Base-by-base conservation (phyloP, 2,888 invertebrate species). In the Nowickia ferox region DNA sequence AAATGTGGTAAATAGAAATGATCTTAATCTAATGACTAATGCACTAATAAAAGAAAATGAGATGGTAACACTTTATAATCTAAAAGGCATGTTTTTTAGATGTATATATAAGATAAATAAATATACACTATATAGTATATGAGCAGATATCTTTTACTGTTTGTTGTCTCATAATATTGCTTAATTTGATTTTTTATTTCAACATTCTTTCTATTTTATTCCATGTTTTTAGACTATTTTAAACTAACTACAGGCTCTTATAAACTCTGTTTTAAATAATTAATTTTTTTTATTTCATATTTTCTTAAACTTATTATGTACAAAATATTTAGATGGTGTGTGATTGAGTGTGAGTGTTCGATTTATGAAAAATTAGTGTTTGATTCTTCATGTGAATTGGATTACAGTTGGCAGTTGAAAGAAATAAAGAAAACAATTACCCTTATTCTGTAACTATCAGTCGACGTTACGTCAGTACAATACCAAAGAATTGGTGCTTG, bases 11-110 rank as follows among this genome's bases (percentile, higher is more conserved):
- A 22, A 51, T 42, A 68, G 53, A 59, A 44, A 63, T 38, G 65
- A 72, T 11, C 44, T 65, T 51, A 66, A 80, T 42, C 19, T 65
- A 80, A 80, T 61, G 53, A 71, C 71, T 65, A 55, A 44, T 63
- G 22, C n/a, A 19, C 53, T 61, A 51, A 51, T 59, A 38, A 40
- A 22, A 13, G 30, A 57, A 15, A 38, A 57, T 57, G 30, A 55
- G 9, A 22, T 22, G 10, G 5, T 5, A 55, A 55, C 55, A 48
- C 2, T 69, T 40, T 8, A 22, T 30, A 30, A 5, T 42, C 6
- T 59, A 30, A 30, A 11, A 22, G 22, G 57, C 13, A 5, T 57
- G 1, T 8, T 15, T 15, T 61, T 42, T 61, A 17, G 19, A 19
- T 51, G 10, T 51, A 51, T 51, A n/a, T 51, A 51, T 51, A 51